Evolutionary conservation across 1,140 invertebrate genomes (phyloP).

Genomic region (Drosophila tani): DNA sequence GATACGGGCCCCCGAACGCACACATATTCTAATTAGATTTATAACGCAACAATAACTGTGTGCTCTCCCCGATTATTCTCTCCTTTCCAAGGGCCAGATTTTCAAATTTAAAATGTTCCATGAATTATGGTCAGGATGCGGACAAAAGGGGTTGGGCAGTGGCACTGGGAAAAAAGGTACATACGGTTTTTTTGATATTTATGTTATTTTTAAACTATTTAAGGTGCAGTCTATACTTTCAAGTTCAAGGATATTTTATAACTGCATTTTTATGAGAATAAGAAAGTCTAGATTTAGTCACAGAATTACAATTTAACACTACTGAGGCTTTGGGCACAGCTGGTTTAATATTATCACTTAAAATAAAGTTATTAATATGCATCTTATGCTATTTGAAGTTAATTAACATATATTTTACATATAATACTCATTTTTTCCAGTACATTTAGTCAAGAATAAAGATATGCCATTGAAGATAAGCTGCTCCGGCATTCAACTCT

Average conservation of each 20-base stretch:
- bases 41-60: conserved; percentile 72
- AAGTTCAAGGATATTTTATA: too few species aligned
- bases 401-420: background rate
- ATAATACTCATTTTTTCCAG: background rate
- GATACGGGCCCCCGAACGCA: conserved; percentile 48
- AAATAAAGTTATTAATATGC: background rate
- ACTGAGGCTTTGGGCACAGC: too few species aligned
- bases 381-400: too few species aligned
- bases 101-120: conserved; percentile 66
- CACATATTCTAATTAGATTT: conserved; percentile 81
- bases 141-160: conserved; percentile 15
- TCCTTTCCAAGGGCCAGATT: conserved; percentile 38
- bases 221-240: too few species aligned
- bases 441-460: conserved; percentile 20
- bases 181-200: background rate
- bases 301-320: too few species aligned
- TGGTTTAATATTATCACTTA: too few species aligned
- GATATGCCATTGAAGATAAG: conserved; percentile 21
- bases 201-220: background rate
- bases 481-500: background rate
- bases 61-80: conserved; percentile 16
- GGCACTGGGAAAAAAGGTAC: conserved; percentile 5
- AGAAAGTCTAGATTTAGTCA: too few species aligned
- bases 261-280: too few species aligned
- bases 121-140: conserved; percentile 67